Conservation (phyloP, 2,113 vertebrate genomes). For the Symphodus melops region DNA sequence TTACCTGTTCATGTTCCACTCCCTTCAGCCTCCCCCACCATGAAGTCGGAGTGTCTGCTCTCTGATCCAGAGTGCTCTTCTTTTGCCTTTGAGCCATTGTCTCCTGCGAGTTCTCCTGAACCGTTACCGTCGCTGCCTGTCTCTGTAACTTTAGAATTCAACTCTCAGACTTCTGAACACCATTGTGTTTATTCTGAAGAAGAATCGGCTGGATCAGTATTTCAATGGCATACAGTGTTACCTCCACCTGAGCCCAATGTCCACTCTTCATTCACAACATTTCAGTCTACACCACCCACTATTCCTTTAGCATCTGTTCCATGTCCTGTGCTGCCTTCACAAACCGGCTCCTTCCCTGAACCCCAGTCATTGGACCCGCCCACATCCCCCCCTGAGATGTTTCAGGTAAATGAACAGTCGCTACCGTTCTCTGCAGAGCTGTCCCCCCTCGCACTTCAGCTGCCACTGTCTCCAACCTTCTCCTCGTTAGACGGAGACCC, state of each 20-base stretch:
- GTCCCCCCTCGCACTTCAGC: conserved; percentile 64
- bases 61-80: conserved; percentile 57
- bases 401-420: conserved; percentile 64
- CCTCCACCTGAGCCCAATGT: conserved; percentile 51
- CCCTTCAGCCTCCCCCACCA: conserved; percentile 1
- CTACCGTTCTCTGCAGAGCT: conserved; percentile 69
- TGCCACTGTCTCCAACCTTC: conserved; percentile 73
- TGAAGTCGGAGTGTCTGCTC: conserved; percentile 33
- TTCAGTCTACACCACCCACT: conserved; percentile 37
- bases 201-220: conserved; percentile 32
- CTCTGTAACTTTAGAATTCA: conserved; percentile 29
- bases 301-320: conserved; percentile 5
- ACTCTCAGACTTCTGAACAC: conserved; percentile 4
- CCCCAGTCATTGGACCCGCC: conserved; percentile 16
- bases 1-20: not conserved
- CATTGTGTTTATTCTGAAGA: not conserved
- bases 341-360: conserved; percentile 2
- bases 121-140: conserved; percentile 54
- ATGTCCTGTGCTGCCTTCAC: conserved; percentile 29
- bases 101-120: conserved; percentile 63
- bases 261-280: conserved; percentile 47
- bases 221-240: conserved; percentile 77
- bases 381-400: not conserved
- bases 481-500: conserved; percentile 65
- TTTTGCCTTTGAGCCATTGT: conserved; percentile 68